phyloP scores from a whole-genome alignment of 2,113 vertebrate genomes.

The Odontophorus gujanensis region DNA sequence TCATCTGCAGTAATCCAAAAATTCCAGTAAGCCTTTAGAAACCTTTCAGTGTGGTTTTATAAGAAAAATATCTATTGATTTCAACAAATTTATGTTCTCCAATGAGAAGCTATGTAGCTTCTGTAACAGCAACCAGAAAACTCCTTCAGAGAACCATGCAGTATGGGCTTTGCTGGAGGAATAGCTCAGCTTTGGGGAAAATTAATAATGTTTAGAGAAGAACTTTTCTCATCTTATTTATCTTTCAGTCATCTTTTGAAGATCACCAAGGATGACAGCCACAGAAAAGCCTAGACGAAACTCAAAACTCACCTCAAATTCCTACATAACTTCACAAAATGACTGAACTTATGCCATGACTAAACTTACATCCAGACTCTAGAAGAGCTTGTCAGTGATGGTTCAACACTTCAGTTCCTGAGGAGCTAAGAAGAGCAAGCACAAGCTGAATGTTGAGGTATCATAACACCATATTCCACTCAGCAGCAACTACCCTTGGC shows the following conservation, averaged over 20 bases:
- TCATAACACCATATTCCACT: fast-evolving
- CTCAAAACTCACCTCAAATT: not conserved
- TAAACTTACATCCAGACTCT: not conserved
- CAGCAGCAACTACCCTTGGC: not conserved
- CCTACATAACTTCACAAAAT: not conserved
- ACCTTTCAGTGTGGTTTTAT: not conserved
- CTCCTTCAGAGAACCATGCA: not conserved
- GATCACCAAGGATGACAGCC: not conserved
- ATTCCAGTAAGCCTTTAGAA: slow-evolving; percentile 11
- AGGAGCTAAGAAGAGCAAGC: fast-evolving
- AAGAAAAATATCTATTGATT: not conserved
- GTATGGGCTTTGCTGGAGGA: not conserved
- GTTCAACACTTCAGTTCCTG: not conserved
- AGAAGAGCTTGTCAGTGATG: fast-evolving
- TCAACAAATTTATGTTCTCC: not conserved
- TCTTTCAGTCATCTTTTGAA: not conserved
- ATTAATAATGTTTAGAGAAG: fast-evolving
- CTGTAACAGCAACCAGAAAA: not conserved
- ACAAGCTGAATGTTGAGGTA: not conserved
- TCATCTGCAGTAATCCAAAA: not conserved
- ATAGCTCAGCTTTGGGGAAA: not conserved
- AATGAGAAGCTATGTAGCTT: not conserved
- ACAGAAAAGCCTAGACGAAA: not conserved
- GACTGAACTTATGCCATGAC: not conserved
- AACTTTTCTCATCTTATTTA: not conserved